phyloP scores from a whole-genome alignment of 1,140 invertebrate genomes.

The Augochlora pura region DNA sequence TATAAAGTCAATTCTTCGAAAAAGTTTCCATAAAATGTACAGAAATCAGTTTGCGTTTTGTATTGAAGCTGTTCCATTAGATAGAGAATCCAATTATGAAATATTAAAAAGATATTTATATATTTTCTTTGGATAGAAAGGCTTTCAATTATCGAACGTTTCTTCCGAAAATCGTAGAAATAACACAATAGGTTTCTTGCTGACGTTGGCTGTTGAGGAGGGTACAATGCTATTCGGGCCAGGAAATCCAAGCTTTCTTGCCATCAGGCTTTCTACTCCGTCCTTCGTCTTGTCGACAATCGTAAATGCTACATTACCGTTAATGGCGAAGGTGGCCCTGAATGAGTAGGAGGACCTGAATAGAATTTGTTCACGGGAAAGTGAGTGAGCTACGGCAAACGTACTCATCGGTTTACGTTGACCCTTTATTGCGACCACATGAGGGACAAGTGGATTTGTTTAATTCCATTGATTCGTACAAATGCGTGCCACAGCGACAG shows the following conservation, averaged over 20 bases:
- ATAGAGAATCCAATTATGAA: no score
- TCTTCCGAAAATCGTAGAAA: not conserved
- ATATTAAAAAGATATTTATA: not conserved
- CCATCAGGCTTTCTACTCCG: not conserved
- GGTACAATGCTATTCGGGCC: not conserved
- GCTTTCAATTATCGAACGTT: not conserved
- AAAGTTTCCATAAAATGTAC: no score
- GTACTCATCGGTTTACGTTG: not conserved
- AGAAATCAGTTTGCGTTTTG: no score
- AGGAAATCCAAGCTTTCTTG: not conserved
- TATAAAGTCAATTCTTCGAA: no score
- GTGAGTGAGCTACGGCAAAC: not conserved
- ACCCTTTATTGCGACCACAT: not conserved
- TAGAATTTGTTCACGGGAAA: not conserved
- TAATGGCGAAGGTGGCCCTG: not conserved
- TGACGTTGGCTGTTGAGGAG: not conserved
- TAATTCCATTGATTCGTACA: no score
- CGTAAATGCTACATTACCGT: constrained; percentile 2
- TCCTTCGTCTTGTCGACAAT: not conserved
- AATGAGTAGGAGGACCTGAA: not conserved
- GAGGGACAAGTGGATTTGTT: no score
- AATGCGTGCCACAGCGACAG: no score
- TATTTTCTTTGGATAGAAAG: not conserved
- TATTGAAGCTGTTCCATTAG: no score
- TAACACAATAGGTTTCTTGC: not conserved